Evolutionary conservation across 2,888 invertebrate genomes (phyloP).

Genomic region (Acleris holmiana): DNA sequence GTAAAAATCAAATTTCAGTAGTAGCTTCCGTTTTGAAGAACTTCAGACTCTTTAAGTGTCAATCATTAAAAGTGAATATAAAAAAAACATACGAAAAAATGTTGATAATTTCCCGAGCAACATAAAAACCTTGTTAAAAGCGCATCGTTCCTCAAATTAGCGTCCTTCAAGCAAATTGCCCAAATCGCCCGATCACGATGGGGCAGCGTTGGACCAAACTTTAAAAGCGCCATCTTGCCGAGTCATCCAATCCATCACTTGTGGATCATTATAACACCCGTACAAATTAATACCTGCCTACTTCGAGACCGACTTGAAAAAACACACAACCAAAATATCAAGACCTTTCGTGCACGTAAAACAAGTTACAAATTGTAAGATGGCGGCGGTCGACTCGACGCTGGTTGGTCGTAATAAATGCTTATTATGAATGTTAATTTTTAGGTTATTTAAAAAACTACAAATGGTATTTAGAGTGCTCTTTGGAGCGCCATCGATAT

Average conservation of each 20-base stretch:
- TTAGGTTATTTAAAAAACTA: conserved; percentile 64
- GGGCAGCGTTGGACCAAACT: conserved; percentile 52
- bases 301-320: conserved; percentile 67
- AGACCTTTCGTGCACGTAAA: conserved; percentile 42
- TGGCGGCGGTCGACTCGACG: conserved; percentile 43
- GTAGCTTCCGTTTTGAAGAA: no score
- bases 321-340: conserved; percentile 47
- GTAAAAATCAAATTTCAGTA: no score
- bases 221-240: conserved; percentile 55
- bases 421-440: conserved; percentile 80
- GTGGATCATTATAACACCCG: conserved; percentile 73
- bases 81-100: background rate
- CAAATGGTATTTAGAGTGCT: conserved; percentile 77
- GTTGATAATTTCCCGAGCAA: background rate
- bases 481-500: conserved; percentile 75
- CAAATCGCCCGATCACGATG: conserved; percentile 40
- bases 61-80: no score
- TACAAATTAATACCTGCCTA: conserved; percentile 81
- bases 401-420: conserved; percentile 56
- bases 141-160: conserved; percentile 31
- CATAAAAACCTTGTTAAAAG: background rate
- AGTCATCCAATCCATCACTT: conserved; percentile 80
- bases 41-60: no score
- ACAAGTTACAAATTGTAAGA: background rate
- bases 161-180: conserved; percentile 33